Conservation (phyloP, 2,888 invertebrate species). For the Crepidodera aurea region DNA sequence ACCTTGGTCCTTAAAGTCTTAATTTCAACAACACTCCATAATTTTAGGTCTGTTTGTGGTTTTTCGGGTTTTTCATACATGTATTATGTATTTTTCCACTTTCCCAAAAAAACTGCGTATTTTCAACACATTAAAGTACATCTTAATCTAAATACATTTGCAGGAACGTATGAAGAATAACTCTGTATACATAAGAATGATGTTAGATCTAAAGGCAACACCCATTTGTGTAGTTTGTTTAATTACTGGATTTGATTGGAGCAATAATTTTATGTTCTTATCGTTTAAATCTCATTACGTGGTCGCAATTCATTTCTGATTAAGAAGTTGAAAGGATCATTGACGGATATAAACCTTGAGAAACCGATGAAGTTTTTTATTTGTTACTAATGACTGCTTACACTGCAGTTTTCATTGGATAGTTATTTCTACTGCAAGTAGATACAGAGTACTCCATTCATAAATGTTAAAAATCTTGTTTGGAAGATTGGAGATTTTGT, state of each 20-base stretch:
- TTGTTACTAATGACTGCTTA: slow-evolving; percentile 5
- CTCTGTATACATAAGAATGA: slow-evolving; percentile 5
- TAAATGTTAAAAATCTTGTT: no score
- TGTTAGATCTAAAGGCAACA: slow-evolving; percentile 1
- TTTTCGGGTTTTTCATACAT: no score
- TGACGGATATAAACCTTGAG: slow-evolving; percentile 12
- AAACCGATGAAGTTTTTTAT: slow-evolving; percentile 1
- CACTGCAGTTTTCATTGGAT: slow-evolving; percentile 7
- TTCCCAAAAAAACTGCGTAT: no score
- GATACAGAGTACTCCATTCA: background rate
- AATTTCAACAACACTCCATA: no score
- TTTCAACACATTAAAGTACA: no score
- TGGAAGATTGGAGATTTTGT: no score
- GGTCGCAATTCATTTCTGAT: slow-evolving; percentile 12
- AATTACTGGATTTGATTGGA: slow-evolving; percentile 17
- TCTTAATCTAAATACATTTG: no score
- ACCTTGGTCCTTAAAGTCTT: no score
- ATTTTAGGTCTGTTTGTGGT: no score
- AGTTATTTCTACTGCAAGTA: no score
- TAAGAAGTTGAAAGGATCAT: slow-evolving; percentile 18
- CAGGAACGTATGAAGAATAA: background rate
- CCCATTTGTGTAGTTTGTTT: slow-evolving; percentile 14
- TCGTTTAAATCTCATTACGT: slow-evolving; percentile 17
- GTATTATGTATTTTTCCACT: no score
- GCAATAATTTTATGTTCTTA: slow-evolving; percentile 17